Conservation (phyloP, 1,140 invertebrate species). For the Drosophila gunungcola region DNA sequence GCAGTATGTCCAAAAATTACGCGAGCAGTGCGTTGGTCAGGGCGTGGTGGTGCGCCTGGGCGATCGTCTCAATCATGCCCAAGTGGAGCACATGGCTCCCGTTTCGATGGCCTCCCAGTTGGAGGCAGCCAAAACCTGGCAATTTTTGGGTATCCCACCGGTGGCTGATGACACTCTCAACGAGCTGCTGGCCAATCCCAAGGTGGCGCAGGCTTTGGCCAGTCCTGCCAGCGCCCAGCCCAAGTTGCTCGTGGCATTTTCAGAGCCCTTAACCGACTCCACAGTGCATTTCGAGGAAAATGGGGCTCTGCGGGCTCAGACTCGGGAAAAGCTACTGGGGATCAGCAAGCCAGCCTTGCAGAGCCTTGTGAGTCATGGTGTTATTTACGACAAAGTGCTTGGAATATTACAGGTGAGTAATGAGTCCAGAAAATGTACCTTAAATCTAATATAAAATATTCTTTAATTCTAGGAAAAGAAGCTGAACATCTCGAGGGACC, state of each 20-base stretch:
- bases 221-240: constrained; percentile 38
- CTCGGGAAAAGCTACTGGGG: constrained; percentile 65
- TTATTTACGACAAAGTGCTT: constrained; percentile 86
- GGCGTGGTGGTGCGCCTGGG: constrained; percentile 86
- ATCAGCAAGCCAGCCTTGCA: constrained; percentile 70
- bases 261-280: constrained; percentile 64
- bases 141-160: constrained; percentile 44
- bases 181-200: constrained; percentile 56
- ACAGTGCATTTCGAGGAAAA: constrained; percentile 44
- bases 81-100: constrained; percentile 54
- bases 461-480: constrained; percentile 84
- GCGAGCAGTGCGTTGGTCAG: constrained; percentile 88
- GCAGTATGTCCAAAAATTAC: constrained; percentile 88
- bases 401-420: constrained; percentile 84
- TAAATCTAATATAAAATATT: no score
- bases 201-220: constrained; percentile 52
- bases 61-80: constrained; percentile 43
- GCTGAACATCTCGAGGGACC: constrained; percentile 85
- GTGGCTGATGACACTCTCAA: constrained; percentile 59
- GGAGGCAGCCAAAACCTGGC: constrained; percentile 33
- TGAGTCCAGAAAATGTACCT: no score
- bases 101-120: background rate
- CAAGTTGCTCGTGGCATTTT: constrained; percentile 69
- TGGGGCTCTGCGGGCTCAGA: constrained; percentile 36
- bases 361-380: constrained; percentile 86